A percentile compares a stretch with the other conserved stretches of the same genome.
Conservation (phyloP, 2,888 invertebrate genomes). For the Torymus tubicola region DNA sequence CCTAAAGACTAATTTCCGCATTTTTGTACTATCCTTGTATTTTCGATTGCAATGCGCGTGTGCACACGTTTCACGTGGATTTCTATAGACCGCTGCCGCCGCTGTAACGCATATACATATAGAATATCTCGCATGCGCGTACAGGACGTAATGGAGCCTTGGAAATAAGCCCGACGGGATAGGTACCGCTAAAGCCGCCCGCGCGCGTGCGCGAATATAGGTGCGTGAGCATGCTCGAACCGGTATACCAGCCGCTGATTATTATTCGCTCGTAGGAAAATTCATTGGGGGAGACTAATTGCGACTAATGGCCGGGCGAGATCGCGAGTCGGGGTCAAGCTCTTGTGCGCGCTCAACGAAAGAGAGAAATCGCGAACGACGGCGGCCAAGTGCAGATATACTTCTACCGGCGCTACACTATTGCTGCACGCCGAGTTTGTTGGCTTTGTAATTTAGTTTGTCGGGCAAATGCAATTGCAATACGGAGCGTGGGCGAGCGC, state of each 20-base stretch:
- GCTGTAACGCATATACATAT: constrained; percentile 3
- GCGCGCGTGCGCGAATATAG: not conserved
- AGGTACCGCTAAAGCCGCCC: constrained; percentile 27
- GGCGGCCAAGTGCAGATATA: not conserved
- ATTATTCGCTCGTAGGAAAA: constrained; percentile 65
- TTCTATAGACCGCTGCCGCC: not conserved
- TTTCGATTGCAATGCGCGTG: constrained; percentile 27
- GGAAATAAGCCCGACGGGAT: constrained; percentile 31
- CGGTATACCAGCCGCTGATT: constrained; percentile 36
- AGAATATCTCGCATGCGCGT: not conserved
- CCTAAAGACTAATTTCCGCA: constrained; percentile 26
- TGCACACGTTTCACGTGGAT: not conserved
- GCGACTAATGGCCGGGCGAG: constrained; percentile 68
- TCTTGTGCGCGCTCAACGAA: not conserved
- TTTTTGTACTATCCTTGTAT: constrained; percentile 19
- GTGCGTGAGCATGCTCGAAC: constrained; percentile 8
- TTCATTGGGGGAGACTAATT: constrained; percentile 71
- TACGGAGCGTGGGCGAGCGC: not conserved
- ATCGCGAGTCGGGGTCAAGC: constrained; percentile 43
- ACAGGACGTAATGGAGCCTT: constrained; percentile 33
- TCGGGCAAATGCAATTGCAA: constrained; percentile 4
- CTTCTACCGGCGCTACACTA: not conserved
- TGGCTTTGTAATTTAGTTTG: constrained; percentile 20
- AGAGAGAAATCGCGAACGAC: constrained; percentile 7
- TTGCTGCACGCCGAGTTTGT: too few species aligned